A percentile compares a stretch with the other conserved stretches of the same genome.
These are phyloP conservation scores for Dromococcyx pavoninus DNA, from an alignment of 2,797 vertebrate species.

Conservation along the genomic window DNA sequence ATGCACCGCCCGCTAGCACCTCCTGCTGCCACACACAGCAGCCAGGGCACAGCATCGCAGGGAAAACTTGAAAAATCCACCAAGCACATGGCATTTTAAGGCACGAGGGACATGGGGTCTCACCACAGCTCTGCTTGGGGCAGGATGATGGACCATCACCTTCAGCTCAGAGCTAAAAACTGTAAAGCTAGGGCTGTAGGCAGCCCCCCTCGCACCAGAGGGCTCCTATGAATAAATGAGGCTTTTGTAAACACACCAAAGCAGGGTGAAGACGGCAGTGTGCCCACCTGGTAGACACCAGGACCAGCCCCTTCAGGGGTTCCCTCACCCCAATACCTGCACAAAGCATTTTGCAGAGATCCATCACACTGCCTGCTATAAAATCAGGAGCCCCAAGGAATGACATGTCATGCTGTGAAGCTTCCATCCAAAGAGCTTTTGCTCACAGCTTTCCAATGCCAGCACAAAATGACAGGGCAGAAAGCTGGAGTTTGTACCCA, in stretches of 20 bases:
- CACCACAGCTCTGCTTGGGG: neutral
- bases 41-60: fast-evolving
- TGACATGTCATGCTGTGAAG: fast-evolving
- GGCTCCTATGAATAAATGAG: fast-evolving
- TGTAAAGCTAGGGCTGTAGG: neutral
- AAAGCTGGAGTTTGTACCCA: slow-evolving; percentile 44
- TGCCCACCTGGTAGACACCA: fast-evolving
- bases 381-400: neutral
- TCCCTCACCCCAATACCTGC: neutral
- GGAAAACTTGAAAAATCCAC: neutral
- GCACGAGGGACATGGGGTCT: neutral
- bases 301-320: neutral
- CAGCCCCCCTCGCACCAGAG: neutral
- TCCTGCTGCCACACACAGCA: neutral
- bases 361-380: fast-evolving
- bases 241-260: neutral
- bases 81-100: neutral
- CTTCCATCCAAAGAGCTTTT: neutral
- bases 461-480: neutral
- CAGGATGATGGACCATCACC: fast-evolving
- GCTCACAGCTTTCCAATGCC: neutral
- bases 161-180: neutral
- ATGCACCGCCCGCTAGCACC: fast-evolving
- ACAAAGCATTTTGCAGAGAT: neutral
- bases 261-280: fast-evolving